Conservation (phyloP, 2,888 invertebrate species). For the Pristionchus maxplancki region DNA sequence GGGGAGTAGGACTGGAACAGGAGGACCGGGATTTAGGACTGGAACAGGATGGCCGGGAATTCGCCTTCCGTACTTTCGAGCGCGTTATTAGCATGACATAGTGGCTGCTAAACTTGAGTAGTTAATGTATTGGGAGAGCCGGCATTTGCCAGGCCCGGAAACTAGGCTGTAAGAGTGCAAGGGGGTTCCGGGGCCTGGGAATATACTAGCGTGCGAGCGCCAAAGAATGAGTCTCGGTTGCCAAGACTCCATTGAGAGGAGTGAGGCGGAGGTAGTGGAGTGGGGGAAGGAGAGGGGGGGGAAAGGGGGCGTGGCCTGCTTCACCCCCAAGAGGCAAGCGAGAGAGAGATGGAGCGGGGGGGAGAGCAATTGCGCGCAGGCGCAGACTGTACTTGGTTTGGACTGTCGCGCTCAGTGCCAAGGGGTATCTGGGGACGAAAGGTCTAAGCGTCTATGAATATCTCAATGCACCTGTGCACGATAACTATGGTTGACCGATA, state of each 20-base stretch:
- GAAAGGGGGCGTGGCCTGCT: background rate
- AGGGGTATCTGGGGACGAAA: too few relatives aligned
- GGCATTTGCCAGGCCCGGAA: background rate
- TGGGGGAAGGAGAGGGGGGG: background rate
- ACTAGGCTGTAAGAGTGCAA: background rate
- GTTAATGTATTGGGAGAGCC: background rate
- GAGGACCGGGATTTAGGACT: too few relatives aligned
- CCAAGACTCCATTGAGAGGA: conserved; percentile 26
- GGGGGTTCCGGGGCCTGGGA: background rate
- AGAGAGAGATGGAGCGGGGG: background rate
- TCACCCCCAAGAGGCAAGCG: background rate
- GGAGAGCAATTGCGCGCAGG: too few relatives aligned
- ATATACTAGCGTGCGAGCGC: background rate
- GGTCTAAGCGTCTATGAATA: too few relatives aligned
- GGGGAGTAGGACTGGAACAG: background rate
- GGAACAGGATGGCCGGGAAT: too few relatives aligned
- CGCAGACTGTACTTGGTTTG: background rate
- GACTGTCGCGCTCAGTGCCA: too few relatives aligned
- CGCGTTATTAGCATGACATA: too few relatives aligned
- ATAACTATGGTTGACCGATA: too few relatives aligned
- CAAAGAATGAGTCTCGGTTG: background rate
- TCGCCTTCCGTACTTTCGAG: too few relatives aligned
- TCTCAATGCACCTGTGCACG: too few relatives aligned
- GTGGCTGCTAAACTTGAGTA: background rate
- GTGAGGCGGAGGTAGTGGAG: background rate